Conservation (phyloP, 2,888 invertebrate species). For the Rhimphoctona megacephalus region DNA sequence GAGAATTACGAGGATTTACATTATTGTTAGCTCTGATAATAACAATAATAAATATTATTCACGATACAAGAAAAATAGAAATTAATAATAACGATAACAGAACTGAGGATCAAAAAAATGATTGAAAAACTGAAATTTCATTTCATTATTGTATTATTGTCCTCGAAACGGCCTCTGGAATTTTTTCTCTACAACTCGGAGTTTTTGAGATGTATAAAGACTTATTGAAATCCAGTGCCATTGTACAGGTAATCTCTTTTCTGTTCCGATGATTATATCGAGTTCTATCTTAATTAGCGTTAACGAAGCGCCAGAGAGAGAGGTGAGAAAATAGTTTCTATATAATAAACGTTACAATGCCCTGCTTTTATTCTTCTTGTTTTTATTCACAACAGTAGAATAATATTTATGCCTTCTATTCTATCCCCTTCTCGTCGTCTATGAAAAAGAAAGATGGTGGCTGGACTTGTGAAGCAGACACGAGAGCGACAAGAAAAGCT, state of each 20-base stretch:
- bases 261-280: constrained; percentile 43
- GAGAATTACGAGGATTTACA: not conserved
- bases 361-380: constrained; percentile 16
- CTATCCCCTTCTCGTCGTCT: not conserved
- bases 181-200: too few species aligned
- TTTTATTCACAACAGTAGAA: constrained; percentile 1
- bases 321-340: constrained; percentile 32
- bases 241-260: constrained; percentile 64
- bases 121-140: not conserved
- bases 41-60: not conserved
- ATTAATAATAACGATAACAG: not conserved
- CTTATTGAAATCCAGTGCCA: not conserved
- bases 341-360: not conserved
- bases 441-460: constrained; percentile 55
- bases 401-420: constrained; percentile 27
- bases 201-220: too few species aligned
- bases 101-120: not conserved
- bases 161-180: not conserved
- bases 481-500: constrained; percentile 28
- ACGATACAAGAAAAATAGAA: not conserved
- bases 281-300: constrained; percentile 78
- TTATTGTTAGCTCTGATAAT: not conserved
- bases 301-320: constrained; percentile 74
- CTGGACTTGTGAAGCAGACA: constrained; percentile 25
- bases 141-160: not conserved